A percentile compares a stretch with the other conserved stretches of the same genome.
phyloP scores from a whole-genome alignment of 2,797 vertebrate species.

The Enteromius thamalakanensis region DNA sequence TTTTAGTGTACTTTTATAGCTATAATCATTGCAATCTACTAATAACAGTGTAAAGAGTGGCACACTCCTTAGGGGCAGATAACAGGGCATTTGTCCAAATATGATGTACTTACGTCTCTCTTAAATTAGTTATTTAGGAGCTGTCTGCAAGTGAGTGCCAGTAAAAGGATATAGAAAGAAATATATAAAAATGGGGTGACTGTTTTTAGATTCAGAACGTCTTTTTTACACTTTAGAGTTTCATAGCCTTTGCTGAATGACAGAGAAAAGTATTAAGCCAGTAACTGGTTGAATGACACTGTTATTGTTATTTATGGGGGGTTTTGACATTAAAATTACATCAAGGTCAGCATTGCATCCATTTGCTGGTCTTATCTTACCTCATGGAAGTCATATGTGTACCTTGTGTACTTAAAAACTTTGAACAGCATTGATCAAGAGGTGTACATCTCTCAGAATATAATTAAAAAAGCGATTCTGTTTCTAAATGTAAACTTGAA shows the following conservation, averaged over 20 bases:
- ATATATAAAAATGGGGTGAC: background rate
- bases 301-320: background rate
- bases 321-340: background rate
- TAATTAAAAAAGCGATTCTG: background rate
- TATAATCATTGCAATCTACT: background rate
- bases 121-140: conserved; percentile 7
- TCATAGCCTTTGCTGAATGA: background rate
- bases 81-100: background rate
- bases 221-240: background rate
- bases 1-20: background rate
- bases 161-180: background rate
- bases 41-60: background rate
- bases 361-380: background rate
- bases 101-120: background rate
- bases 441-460: background rate
- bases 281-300: conserved; percentile 11
- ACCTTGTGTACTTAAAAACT: background rate
- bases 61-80: background rate
- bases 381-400: background rate
- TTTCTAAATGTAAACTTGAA: background rate
- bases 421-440: background rate
- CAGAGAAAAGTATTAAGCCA: background rate
- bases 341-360: background rate
- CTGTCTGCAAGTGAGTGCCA: background rate
- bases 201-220: background rate